Evolutionary conservation across 2,113 vertebrate species (phyloP).

Genomic region (Xyrauchen texanus): DNA sequence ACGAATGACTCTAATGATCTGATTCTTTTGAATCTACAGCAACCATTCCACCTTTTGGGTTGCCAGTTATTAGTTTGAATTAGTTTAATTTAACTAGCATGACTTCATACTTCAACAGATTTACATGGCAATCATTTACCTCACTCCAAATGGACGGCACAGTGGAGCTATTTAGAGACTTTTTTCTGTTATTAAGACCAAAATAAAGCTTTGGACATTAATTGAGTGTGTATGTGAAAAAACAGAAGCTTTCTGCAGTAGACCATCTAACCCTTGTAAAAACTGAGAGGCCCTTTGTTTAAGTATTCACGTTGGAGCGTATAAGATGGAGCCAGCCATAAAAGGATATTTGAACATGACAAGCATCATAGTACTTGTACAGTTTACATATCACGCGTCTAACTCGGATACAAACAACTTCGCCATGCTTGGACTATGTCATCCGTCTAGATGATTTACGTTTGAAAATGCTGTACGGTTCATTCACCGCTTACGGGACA

Average conservation of each 20-base stretch:
- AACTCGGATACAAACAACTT: constrained; percentile 46
- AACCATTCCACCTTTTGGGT: background rate
- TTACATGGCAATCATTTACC: constrained; percentile 8
- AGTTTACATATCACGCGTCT: constrained; percentile 48
- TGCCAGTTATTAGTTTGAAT: background rate
- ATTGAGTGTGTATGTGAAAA: background rate
- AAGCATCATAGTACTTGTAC: constrained; percentile 30
- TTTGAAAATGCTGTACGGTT: background rate
- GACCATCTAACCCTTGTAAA: constrained; percentile 8
- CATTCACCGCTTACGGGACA: constrained; percentile 19
- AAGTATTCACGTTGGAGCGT: constrained; percentile 22
- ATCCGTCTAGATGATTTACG: constrained; percentile 33
- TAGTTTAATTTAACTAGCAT: background rate
- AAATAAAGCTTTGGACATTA: background rate
- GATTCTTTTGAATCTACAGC: background rate
- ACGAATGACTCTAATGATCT: too few species aligned
- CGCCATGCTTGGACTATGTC: constrained; percentile 23
- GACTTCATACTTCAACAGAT: constrained; percentile 12
- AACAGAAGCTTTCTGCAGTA: background rate
- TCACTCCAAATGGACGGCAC: background rate
- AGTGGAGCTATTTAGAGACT: background rate
- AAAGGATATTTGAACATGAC: constrained; percentile 49
- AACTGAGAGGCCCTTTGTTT: constrained; percentile 13
- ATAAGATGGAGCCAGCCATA: constrained; percentile 43
- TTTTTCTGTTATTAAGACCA: background rate